Evolutionary conservation across 2,888 invertebrate genomes (phyloP).

Genomic region (Nemapogon koenigi): DNA sequence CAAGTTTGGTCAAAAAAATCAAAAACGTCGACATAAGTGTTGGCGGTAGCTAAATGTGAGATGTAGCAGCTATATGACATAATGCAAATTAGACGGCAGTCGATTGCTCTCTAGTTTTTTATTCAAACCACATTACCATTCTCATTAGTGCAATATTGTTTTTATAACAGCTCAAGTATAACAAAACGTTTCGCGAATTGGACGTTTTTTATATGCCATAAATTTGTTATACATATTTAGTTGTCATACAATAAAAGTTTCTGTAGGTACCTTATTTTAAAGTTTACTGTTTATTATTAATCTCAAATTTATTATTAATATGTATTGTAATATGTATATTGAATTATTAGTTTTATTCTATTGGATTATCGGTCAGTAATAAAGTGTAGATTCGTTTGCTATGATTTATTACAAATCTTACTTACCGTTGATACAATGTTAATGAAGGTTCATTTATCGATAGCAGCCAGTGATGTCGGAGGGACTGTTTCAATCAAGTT

Average conservation of each 20-base stretch:
- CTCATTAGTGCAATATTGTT: slow-evolving; percentile 36
- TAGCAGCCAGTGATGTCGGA: slow-evolving; percentile 26
- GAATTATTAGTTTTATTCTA: too few species aligned
- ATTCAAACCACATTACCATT: slow-evolving; percentile 41
- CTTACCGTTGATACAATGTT: slow-evolving; percentile 21
- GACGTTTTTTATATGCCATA: too few species aligned
- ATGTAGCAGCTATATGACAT: slow-evolving; percentile 45
- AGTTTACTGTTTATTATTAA: too few species aligned
- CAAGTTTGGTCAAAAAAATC: slow-evolving; percentile 6
- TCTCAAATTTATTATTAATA: too few species aligned
- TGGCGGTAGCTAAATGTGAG: slow-evolving; percentile 45
- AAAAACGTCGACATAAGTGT: slow-evolving; percentile 18
- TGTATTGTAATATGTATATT: too few species aligned
- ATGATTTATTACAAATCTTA: too few species aligned
- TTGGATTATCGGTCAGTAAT: too few species aligned
- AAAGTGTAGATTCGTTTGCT: too few species aligned
- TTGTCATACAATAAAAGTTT: too few species aligned
- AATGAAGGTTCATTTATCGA: slow-evolving; percentile 20
- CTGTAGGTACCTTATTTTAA: too few species aligned
- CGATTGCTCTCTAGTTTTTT: slow-evolving; percentile 26
- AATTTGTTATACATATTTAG: too few species aligned
- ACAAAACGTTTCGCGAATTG: background rate
- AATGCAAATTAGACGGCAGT: slow-evolving; percentile 46
- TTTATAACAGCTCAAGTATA: slow-evolving; percentile 26
- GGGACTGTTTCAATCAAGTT: slow-evolving; percentile 32